A percentile compares a stretch with the other conserved stretches of the same genome.
These are phyloP conservation scores for Rhinichthys osculus DNA, from an alignment of 2,797 vertebrate genomes.

Conservation along the genomic window DNA sequence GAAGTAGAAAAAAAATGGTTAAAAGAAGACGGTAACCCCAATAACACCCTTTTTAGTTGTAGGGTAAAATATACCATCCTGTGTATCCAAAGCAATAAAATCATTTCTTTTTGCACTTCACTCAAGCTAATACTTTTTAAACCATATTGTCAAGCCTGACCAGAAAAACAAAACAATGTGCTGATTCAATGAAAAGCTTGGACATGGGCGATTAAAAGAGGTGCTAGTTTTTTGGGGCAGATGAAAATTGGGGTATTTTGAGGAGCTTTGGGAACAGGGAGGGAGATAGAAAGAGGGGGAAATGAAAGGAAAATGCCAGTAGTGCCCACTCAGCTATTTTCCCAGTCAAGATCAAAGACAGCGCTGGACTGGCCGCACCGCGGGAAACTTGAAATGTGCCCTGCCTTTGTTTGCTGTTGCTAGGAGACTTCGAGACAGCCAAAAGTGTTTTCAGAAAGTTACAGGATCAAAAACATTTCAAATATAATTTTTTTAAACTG, in stretches of 20 bases:
- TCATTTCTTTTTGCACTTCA: slow-evolving; percentile 35
- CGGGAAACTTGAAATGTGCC: slow-evolving; percentile 85
- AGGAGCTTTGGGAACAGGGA: slow-evolving; percentile 70
- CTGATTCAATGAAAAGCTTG: slow-evolving; percentile 69
- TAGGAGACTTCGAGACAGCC: slow-evolving; percentile 82
- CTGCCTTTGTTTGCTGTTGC: slow-evolving; percentile 88
- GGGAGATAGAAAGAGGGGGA: slow-evolving; percentile 65
- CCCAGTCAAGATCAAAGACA: slow-evolving; percentile 83
- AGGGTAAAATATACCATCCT: background rate
- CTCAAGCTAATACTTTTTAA: slow-evolving; percentile 59
- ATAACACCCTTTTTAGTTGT: slow-evolving; percentile 57
- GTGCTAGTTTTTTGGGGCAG: slow-evolving; percentile 73
- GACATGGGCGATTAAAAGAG: slow-evolving; percentile 74
- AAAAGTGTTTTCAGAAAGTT: slow-evolving; percentile 84
- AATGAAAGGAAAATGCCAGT: slow-evolving; percentile 85
- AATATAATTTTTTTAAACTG: slow-evolving; percentile 83
- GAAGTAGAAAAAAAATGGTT: slow-evolving; percentile 25
- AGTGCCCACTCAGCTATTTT: slow-evolving; percentile 82
- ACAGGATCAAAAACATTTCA: slow-evolving; percentile 85
- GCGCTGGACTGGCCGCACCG: slow-evolving; percentile 77
- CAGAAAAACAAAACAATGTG: slow-evolving; percentile 68
- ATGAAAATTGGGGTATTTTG: slow-evolving; percentile 83
- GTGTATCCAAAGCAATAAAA: slow-evolving; percentile 28
- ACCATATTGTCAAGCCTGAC: slow-evolving; percentile 64
- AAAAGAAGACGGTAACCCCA: slow-evolving; percentile 27